Percentiles rank a stretch among this genome's conserved stretches.
Conservation (phyloP, 37 sponge, comb jelly and placozoan species). For the Hexactinellida sp. region DNA sequence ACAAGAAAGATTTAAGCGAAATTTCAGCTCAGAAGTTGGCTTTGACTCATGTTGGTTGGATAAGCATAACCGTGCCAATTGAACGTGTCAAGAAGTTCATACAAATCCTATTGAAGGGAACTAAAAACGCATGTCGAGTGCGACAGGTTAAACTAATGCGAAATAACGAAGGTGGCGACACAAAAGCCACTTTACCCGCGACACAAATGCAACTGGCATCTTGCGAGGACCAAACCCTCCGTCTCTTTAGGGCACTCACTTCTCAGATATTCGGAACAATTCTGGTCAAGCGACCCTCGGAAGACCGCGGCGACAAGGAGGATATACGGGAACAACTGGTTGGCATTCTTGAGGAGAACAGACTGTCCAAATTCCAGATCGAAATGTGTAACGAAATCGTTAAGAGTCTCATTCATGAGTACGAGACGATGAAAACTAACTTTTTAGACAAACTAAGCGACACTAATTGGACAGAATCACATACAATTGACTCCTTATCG, state of each 20-base stretch:
- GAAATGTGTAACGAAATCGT: slow-evolving; percentile 4
- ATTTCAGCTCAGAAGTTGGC: neutral
- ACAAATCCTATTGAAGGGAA: slow-evolving; percentile 49
- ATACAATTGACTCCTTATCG: neutral
- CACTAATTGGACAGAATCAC: neutral
- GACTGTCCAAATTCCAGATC: neutral
- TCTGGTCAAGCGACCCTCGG: neutral
- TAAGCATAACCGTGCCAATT: neutral
- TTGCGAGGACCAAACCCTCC: slow-evolving; percentile 67
- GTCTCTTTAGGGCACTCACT: slow-evolving; percentile 73
- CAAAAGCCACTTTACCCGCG: slow-evolving; percentile 28
- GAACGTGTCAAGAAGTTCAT: slow-evolving; percentile 16
- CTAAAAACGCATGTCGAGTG: slow-evolving; percentile 50
- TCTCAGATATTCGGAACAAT: slow-evolving; percentile 50
- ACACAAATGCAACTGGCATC: slow-evolving; percentile 47
- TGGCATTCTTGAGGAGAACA: slow-evolving; percentile 32
- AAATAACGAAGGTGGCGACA: slow-evolving; percentile 11
- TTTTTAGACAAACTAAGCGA: neutral
- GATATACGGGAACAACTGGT: slow-evolving; percentile 30
- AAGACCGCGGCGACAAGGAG: neutral
- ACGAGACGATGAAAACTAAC: neutral
- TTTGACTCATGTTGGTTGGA: slow-evolving; percentile 16
- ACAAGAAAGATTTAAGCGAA: neutral
- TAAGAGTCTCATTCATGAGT: neutral
- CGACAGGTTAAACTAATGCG: slow-evolving; percentile 51